phyloP scores from a whole-genome alignment of 2,113 vertebrate genomes.

The Pachycephala philippinensis region DNA sequence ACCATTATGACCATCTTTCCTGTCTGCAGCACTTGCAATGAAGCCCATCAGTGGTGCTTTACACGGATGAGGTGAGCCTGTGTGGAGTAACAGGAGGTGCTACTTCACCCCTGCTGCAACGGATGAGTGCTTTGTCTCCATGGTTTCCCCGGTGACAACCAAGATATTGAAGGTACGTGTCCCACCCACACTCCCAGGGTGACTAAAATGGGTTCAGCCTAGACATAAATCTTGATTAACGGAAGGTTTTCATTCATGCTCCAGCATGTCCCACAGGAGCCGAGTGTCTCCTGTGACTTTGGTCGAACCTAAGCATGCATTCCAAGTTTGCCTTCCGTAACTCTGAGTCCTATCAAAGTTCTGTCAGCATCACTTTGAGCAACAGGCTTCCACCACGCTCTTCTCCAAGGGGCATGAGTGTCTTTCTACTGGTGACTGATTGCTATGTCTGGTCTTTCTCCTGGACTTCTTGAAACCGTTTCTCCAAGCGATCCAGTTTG shows the following conservation, averaged over 20 bases:
- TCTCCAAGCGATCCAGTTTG: slow-evolving; percentile 92
- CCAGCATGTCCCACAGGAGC: background rate
- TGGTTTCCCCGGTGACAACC: background rate
- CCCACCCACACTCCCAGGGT: background rate
- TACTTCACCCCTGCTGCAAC: background rate
- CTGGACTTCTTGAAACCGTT: slow-evolving; percentile 73
- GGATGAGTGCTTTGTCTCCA: background rate
- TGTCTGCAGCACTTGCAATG: background rate
- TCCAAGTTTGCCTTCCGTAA: background rate
- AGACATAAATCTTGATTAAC: background rate
- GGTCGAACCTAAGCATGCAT: background rate
- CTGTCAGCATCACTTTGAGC: background rate
- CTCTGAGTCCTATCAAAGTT: background rate
- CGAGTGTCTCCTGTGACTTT: background rate
- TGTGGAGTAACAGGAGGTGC: background rate
- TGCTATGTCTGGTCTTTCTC: slow-evolving; percentile 61
- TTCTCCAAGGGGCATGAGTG: background rate
- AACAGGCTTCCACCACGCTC: background rate
- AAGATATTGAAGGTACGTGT: background rate
- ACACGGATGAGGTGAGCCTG: background rate
- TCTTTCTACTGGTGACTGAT: background rate
- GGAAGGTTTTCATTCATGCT: slow-evolving; percentile 9
- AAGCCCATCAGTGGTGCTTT: background rate
- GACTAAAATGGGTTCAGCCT: background rate
- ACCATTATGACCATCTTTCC: background rate